Evolutionary conservation across 2,797 vertebrate species (phyloP).

Genomic region (Morus bassanus): DNA sequence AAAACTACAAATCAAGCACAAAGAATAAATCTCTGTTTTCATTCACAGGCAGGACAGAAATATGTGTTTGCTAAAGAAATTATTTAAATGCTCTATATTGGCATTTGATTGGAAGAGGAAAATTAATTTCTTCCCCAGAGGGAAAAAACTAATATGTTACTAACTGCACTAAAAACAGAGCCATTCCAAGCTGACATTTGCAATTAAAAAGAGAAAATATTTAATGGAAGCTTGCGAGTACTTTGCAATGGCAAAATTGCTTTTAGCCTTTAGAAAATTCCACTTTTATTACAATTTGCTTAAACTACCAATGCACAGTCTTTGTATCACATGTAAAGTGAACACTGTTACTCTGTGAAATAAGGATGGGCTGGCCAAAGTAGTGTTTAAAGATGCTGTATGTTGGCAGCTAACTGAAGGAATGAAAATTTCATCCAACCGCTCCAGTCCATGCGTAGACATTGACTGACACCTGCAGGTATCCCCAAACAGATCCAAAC

Average conservation of each 20-base stretch:
- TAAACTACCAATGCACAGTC: background rate
- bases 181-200: conserved; percentile 4
- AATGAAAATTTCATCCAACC: background rate
- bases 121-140: conserved; percentile 12
- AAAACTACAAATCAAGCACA: background rate
- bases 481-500: background rate
- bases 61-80: conserved; percentile 6
- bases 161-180: background rate
- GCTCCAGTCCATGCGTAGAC: fast-evolving
- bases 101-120: background rate
- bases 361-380: background rate
- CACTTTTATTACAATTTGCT: background rate
- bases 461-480: background rate
- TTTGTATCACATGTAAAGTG: background rate
- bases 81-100: background rate
- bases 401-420: background rate
- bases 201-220: conserved; percentile 55
- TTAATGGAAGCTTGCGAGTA: background rate
- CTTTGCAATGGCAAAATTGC: background rate
- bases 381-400: background rate
- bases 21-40: conserved; percentile 14
- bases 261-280: background rate
- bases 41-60: background rate
- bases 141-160: background rate
- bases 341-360: background rate